phyloP scores from a whole-genome alignment of 2,888 invertebrate species.

The Drosophila falleni region DNA sequence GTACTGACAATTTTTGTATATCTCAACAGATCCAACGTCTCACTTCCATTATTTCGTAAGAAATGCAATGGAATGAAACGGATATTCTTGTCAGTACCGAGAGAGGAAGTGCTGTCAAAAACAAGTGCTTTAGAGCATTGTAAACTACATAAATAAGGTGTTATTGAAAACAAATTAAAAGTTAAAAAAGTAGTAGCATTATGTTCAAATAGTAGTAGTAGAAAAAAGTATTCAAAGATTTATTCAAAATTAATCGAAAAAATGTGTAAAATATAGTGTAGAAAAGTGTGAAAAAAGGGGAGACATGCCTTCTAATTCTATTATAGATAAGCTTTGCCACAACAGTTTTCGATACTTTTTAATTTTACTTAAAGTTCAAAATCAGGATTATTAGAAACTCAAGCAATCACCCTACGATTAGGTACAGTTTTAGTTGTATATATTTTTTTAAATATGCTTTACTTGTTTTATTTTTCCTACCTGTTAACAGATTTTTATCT shows the following conservation, averaged over 20 bases:
- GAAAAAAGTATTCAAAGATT: conserved; percentile 2
- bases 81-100: conserved; percentile 9
- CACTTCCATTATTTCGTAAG: background rate
- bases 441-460: conserved; percentile 1
- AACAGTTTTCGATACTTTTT: conserved; percentile 7
- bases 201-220: conserved; percentile 18
- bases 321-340: conserved; percentile 18
- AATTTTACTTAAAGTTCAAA: background rate
- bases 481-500: conserved; percentile 47
- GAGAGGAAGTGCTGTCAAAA: conserved; percentile 18
- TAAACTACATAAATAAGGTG: conserved; percentile 12
- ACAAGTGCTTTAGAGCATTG: conserved; percentile 32
- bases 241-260: conserved; percentile 8
- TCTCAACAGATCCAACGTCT: background rate
- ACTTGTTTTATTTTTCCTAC: conserved; percentile 42
- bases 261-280: conserved; percentile 1
- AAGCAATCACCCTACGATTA: conserved; percentile 56
- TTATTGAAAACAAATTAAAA: conserved; percentile 1
- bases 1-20: conserved; percentile 20
- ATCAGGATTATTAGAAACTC: conserved; percentile 38
- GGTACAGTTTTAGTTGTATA: conserved; percentile 34
- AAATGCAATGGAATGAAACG: conserved; percentile 7
- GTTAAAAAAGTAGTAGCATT: conserved; percentile 12
- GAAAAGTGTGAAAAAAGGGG: conserved; percentile 1
- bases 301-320: conserved; percentile 35